phyloP scores from a whole-genome alignment of 2,888 invertebrate species.

The Oligia strigilis region DNA sequence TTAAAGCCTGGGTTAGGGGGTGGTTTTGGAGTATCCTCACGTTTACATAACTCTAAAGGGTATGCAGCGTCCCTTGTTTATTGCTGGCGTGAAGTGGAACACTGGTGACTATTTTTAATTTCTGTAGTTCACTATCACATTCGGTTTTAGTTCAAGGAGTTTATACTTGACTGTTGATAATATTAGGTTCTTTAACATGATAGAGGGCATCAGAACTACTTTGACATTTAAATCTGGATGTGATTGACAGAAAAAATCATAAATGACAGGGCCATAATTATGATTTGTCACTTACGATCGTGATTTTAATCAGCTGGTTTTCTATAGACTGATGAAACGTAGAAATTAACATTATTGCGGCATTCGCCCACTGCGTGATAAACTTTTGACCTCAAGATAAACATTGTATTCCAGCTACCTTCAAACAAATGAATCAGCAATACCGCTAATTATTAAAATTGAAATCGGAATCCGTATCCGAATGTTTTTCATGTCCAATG shows the following conservation, averaged over 20 bases:
- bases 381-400: slow-evolving; percentile 10
- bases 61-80: background rate
- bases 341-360: background rate
- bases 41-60: slow-evolving; percentile 38
- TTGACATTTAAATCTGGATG: too few species aligned
- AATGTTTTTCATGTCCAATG: slow-evolving; percentile 31
- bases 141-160: background rate
- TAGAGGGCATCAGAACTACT: background rate
- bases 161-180: background rate
- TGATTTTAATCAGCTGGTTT: background rate
- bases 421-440: slow-evolving; percentile 13
- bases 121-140: background rate
- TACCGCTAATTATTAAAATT: slow-evolving; percentile 49
- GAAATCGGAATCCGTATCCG: slow-evolving; percentile 39
- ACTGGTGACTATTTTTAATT: background rate
- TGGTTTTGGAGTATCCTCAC: slow-evolving; percentile 41
- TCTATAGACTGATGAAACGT: background rate
- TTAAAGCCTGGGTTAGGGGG: slow-evolving; percentile 46
- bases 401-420: background rate
- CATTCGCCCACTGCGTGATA: background rate
- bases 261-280: background rate
- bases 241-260: too few species aligned
- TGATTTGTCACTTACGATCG: background rate
- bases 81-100: background rate
- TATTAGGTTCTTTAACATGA: background rate